A percentile compares a stretch with the other conserved stretches of the same genome.
Evolutionary conservation across 2,113 vertebrate species (phyloP).

Genomic region (Dascyllus trimaculatus): DNA sequence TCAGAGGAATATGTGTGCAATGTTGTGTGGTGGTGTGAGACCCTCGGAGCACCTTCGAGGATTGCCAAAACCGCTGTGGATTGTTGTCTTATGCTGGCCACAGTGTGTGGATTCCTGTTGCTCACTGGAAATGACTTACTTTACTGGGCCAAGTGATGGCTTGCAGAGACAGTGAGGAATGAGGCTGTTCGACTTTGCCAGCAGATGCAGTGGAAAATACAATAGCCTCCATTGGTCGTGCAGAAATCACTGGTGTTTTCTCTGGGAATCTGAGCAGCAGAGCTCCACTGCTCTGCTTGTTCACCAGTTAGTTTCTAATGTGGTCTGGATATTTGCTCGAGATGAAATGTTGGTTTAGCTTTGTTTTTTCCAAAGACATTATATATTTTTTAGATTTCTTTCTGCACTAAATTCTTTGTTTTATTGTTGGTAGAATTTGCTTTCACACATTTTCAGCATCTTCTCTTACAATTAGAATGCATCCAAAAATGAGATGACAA

Average conservation of each 20-base stretch:
- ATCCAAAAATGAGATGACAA: neutral
- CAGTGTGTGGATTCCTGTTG: constrained; percentile 53
- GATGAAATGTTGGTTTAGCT: constrained; percentile 35
- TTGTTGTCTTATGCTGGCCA: constrained; percentile 64
- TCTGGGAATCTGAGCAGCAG: constrained; percentile 17
- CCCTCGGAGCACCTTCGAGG: constrained; percentile 53
- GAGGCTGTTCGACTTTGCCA: constrained; percentile 30
- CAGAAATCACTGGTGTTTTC: constrained; percentile 45
- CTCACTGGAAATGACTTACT: constrained; percentile 58
- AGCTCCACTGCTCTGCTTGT: neutral
- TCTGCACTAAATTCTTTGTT: neutral
- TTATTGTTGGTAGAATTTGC: neutral
- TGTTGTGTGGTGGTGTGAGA: constrained; percentile 67
- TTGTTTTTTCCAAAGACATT: neutral
- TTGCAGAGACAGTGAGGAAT: constrained; percentile 51
- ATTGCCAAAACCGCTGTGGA: constrained; percentile 65
- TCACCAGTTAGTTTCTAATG: constrained; percentile 11
- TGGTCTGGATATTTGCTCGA: constrained; percentile 10
- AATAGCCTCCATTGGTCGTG: constrained; percentile 46
- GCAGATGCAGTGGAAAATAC: constrained; percentile 55
- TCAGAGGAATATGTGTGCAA: constrained; percentile 64
- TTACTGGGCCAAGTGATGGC: constrained; percentile 63
- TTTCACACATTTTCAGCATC: no score
- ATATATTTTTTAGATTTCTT: no score
- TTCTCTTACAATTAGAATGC: neutral